These are phyloP conservation scores for Rutilus rutilus DNA, from an alignment of 2,113 vertebrate species.

Conservation along the genomic window DNA sequence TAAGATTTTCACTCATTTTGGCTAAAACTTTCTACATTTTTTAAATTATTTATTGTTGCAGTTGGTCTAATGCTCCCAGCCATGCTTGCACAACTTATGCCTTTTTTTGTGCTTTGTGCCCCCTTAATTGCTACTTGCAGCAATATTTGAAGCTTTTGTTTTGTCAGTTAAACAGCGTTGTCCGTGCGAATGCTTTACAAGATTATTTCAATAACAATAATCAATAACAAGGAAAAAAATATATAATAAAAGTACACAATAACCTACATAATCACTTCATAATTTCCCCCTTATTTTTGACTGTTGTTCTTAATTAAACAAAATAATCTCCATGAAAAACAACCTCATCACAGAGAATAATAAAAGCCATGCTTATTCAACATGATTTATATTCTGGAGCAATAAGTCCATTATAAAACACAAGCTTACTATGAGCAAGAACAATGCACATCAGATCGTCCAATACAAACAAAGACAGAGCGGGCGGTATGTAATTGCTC, in stretches of 20 bases:
- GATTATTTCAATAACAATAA: not conserved
- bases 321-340: constrained; percentile 19
- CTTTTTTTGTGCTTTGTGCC: too few species aligned
- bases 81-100: too few species aligned
- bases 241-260: not conserved
- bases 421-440: constrained; percentile 43
- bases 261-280: not conserved
- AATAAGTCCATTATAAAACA: constrained; percentile 38
- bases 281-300: constrained; percentile 17
- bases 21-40: too few species aligned
- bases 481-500: constrained; percentile 13
- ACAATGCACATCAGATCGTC: constrained; percentile 34
- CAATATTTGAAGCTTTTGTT: not conserved
- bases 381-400: constrained; percentile 39
- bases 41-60: too few species aligned
- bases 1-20: too few species aligned
- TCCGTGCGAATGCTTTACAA: not conserved
- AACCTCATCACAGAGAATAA: constrained; percentile 22
- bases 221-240: too few species aligned
- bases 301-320: constrained; percentile 43
- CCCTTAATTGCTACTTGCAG: too few species aligned
- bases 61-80: too few species aligned
- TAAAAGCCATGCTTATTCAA: constrained; percentile 18
- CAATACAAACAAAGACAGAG: not conserved
- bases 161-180: not conserved